Evolutionary conservation across 2,797 vertebrate species (phyloP).

Genomic region (Phoeniculus purpureus): DNA sequence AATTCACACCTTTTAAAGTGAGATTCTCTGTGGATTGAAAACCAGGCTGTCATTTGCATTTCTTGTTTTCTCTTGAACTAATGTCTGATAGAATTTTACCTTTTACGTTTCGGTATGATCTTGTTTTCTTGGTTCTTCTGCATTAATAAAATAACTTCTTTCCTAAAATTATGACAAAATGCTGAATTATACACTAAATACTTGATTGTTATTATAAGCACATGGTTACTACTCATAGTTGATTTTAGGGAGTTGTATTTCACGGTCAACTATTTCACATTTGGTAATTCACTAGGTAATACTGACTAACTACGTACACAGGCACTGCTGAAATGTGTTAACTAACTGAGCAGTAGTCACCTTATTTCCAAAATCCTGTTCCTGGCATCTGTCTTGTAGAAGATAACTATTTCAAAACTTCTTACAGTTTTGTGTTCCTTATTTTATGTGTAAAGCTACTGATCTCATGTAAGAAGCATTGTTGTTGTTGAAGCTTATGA

Average conservation of each 20-base stretch:
- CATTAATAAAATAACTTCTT: background rate
- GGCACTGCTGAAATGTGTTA: background rate
- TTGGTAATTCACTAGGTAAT: background rate
- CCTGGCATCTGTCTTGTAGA: background rate
- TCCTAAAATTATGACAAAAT: background rate
- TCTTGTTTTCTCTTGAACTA: background rate
- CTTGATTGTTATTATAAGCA: background rate
- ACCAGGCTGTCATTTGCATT: background rate
- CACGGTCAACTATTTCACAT: background rate
- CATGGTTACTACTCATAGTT: background rate
- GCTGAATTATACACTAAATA: background rate
- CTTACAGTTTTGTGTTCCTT: background rate
- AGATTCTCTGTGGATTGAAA: background rate
- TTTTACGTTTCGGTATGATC: background rate
- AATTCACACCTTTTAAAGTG: background rate
- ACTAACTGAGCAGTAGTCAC: background rate
- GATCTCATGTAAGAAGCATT: background rate
- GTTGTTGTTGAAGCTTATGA: background rate
- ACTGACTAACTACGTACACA: background rate
- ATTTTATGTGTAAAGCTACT: background rate
- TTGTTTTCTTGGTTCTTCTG: background rate
- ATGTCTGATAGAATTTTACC: background rate
- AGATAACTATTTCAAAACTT: background rate
- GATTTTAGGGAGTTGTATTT: background rate
- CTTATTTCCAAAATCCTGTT: background rate